A percentile compares a stretch with the other conserved stretches of the same genome.
Conservation (phyloP, 2,113 vertebrate species). For the Trichomycterus rosablanca region DNA sequence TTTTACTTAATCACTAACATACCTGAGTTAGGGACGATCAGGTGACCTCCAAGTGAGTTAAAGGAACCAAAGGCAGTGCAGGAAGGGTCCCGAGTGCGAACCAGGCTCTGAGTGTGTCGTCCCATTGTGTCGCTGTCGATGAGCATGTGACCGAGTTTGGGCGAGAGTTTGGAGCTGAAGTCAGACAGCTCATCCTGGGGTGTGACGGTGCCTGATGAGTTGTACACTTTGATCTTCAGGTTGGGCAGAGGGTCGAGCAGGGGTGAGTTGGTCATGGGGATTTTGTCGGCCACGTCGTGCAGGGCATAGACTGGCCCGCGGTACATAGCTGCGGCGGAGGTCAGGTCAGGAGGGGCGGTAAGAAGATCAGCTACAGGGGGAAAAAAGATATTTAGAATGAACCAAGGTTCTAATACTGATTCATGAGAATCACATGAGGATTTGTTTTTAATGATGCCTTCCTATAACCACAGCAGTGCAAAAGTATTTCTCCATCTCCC, state of each 20-base stretch:
- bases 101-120: constrained; percentile 82
- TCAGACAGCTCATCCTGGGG: constrained; percentile 91
- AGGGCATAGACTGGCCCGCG: constrained; percentile 92
- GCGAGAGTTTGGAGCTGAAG: constrained; percentile 85
- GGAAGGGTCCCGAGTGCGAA: constrained; percentile 83
- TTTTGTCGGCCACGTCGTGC: constrained; percentile 94
- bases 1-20: constrained; percentile 31
- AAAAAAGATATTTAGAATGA: background rate
- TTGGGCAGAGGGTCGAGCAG: constrained; percentile 91
- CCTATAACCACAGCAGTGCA: too few relatives aligned
- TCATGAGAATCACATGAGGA: too few relatives aligned
- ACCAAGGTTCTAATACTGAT: background rate
- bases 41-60: constrained; percentile 90
- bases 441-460: too few relatives aligned
- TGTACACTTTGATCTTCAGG: constrained; percentile 97
- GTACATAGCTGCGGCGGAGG: constrained; percentile 94
- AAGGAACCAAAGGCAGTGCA: constrained; percentile 91
- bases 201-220: constrained; percentile 84
- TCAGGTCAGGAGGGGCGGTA: constrained; percentile 87
- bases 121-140: constrained; percentile 84
- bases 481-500: too few relatives aligned
- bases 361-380: constrained; percentile 76
- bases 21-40: constrained; percentile 95
- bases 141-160: constrained; percentile 84
- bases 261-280: constrained; percentile 97